phyloP scores from a whole-genome alignment of 2,888 invertebrate species.

The Hydraecia micacea region DNA sequence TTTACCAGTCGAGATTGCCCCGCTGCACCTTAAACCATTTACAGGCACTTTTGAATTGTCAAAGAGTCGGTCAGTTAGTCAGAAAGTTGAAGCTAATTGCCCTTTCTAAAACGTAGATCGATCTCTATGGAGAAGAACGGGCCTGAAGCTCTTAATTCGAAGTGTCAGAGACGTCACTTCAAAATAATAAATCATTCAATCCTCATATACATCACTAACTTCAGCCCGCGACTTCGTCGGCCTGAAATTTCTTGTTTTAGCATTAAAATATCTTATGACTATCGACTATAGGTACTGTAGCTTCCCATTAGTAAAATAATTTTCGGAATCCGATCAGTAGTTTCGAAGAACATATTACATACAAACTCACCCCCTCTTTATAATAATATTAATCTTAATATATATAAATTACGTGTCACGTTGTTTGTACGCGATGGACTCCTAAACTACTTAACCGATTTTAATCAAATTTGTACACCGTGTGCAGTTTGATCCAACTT shows the following conservation, averaged over 20 bases:
- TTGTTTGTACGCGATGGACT: too few relatives aligned
- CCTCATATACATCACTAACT: background rate
- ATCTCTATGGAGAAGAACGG: too few relatives aligned
- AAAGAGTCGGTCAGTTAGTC: background rate
- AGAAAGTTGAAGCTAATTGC: background rate
- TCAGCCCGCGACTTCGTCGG: background rate
- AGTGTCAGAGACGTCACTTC: background rate
- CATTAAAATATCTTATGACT: background rate
- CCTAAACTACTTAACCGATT: too few relatives aligned
- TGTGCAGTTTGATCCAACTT: too few relatives aligned
- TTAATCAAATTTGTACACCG: too few relatives aligned
- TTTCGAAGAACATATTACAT: background rate
- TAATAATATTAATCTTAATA: too few relatives aligned
- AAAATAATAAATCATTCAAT: background rate
- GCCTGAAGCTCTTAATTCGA: background rate
- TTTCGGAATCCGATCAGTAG: background rate
- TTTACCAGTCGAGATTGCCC: too few relatives aligned
- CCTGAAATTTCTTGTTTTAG: background rate
- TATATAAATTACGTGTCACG: too few relatives aligned
- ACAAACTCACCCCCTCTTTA: background rate
- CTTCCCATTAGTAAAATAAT: background rate
- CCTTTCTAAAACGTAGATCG: too few relatives aligned
- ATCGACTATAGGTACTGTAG: background rate
- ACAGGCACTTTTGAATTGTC: background rate
- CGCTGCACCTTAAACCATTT: too few relatives aligned